phyloP scores from a whole-genome alignment of 1,140 invertebrate species.

The Brachionus paranguensis region DNA sequence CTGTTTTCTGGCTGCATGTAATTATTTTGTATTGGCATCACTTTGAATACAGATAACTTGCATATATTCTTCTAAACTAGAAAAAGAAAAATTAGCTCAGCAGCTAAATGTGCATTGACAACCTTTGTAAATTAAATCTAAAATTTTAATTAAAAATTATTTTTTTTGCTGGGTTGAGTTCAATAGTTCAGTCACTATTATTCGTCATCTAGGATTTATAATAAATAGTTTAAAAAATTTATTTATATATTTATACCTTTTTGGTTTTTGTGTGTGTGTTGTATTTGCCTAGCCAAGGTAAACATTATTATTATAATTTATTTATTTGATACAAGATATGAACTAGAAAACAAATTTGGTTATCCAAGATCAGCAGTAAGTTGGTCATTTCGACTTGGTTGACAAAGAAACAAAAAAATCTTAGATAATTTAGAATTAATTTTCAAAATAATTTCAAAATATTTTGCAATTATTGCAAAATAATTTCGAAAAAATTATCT shows the following conservation, averaged over 20 bases:
- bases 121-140: neutral
- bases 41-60: neutral
- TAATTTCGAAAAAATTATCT: neutral
- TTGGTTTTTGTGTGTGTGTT: neutral
- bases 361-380: neutral
- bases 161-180: neutral
- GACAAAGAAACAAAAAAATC: neutral
- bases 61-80: neutral
- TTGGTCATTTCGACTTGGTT: neutral
- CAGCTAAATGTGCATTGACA: neutral
- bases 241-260: neutral
- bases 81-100: neutral
- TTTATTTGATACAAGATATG: conserved; percentile 34
- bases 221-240: neutral
- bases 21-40: conserved; percentile 14
- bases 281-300: neutral
- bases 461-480: neutral
- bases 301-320: conserved; percentile 36
- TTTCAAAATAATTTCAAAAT: no score
- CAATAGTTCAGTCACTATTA: conserved; percentile 13
- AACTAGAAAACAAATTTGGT: neutral
- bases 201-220: neutral
- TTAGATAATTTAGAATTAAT: neutral
- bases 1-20: neutral
- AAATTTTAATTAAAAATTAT: neutral